Percentiles rank a stretch among this genome's conserved stretches.
Evolutionary conservation across 1,140 invertebrate species (phyloP).

Genomic region (Eulimnadia texana): DNA sequence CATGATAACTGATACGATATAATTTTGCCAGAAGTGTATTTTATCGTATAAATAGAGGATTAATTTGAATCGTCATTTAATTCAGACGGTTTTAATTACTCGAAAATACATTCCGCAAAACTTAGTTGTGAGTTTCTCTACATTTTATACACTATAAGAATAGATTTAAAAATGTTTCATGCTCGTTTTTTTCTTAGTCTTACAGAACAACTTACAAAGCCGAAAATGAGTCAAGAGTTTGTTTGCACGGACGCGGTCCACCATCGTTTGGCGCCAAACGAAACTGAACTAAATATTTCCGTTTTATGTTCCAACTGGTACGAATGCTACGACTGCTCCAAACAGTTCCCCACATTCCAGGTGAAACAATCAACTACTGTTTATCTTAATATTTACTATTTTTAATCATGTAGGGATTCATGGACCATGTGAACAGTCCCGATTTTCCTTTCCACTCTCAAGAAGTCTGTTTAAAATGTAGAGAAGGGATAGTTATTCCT

Average conservation of each 20-base stretch:
- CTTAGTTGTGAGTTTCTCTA: too few relatives aligned
- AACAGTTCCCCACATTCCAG: not conserved
- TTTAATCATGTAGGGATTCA: not conserved
- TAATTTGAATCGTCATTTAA: too few relatives aligned
- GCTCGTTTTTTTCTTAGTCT: too few relatives aligned
- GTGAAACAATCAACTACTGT: not conserved
- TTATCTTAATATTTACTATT: not conserved
- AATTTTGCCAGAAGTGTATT: too few relatives aligned
- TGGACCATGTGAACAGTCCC: not conserved
- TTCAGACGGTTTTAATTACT: too few relatives aligned
- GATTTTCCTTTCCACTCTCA: not conserved
- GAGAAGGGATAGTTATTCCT: not conserved
- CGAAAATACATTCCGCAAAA: too few relatives aligned
- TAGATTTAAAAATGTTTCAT: too few relatives aligned
- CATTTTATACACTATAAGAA: too few relatives aligned
- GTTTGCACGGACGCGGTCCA: constrained; percentile 8
- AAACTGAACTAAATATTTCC: not conserved
- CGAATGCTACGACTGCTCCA: not conserved
- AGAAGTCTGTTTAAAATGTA: not conserved
- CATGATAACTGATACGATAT: too few relatives aligned
- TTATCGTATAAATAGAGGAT: too few relatives aligned
- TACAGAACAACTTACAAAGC: too few relatives aligned
- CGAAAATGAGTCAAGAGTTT: too few relatives aligned
- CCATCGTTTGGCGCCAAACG: not conserved
- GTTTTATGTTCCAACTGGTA: not conserved